Evolutionary conservation across 2,797 vertebrate species (phyloP).

Genomic region (Anisognathus igniventris): DNA sequence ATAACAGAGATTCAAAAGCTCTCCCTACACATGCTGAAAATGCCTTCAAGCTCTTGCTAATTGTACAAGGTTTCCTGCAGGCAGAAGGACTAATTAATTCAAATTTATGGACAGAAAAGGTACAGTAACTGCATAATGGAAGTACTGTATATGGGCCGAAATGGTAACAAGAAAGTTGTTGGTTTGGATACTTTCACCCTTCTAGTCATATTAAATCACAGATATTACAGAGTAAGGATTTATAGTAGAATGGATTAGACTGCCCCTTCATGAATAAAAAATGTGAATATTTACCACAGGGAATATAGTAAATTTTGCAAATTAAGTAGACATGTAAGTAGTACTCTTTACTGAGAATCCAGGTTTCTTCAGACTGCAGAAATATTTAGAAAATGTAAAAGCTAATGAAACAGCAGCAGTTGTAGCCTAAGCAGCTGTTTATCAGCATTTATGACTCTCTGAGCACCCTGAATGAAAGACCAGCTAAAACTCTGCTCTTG

Average conservation of each 20-base stretch:
- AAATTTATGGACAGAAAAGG: slow-evolving; percentile 91
- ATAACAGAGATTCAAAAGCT: slow-evolving; percentile 88
- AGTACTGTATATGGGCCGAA: neutral
- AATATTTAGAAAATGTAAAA: neutral
- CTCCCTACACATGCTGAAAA: slow-evolving; percentile 89
- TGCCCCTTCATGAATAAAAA: neutral
- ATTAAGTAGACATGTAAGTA: neutral
- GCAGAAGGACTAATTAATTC: slow-evolving; percentile 89
- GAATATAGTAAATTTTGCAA: neutral
- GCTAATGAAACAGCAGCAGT: neutral
- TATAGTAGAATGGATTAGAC: neutral
- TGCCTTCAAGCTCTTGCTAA: slow-evolving; percentile 85
- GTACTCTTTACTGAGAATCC: neutral
- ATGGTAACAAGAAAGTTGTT: neutral
- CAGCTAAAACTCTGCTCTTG: neutral
- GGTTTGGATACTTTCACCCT: neutral
- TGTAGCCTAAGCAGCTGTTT: neutral
- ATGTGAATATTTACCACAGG: neutral
- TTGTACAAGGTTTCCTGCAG: slow-evolving; percentile 93
- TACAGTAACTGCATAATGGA: slow-evolving; percentile 29
- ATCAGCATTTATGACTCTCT: neutral
- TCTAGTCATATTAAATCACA: neutral
- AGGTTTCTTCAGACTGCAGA: neutral
- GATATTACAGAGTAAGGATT: neutral
- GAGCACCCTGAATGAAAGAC: neutral